These are phyloP conservation scores for Gallinago undulata DNA, from an alignment of 2,113 vertebrate species.

Conservation along the genomic window DNA sequence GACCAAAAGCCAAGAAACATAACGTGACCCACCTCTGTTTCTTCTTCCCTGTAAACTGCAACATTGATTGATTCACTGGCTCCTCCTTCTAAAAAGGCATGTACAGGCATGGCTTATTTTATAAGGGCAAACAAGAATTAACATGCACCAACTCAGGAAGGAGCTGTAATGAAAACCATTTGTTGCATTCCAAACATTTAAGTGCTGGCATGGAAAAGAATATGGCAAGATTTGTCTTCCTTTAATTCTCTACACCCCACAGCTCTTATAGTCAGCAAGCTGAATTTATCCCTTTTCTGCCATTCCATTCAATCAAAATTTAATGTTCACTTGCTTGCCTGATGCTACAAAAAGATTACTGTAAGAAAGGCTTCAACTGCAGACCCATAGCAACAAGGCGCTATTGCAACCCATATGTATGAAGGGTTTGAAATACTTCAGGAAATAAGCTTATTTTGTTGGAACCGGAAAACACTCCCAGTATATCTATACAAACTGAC, in stretches of 20 bases:
- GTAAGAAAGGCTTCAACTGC: neutral
- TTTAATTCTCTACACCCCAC: neutral
- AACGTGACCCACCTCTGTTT: neutral
- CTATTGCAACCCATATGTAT: neutral
- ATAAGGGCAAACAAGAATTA: conserved; percentile 33
- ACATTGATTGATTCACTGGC: neutral
- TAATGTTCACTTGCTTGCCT: neutral
- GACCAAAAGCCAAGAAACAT: neutral
- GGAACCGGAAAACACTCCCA: conserved; percentile 55
- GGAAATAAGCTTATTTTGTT: conserved; percentile 36
- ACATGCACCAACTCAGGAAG: conserved; percentile 1
- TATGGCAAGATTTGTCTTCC: neutral
- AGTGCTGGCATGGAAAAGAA: neutral
- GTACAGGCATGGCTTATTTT: neutral
- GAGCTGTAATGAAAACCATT: conserved; percentile 37
- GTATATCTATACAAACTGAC: conserved; percentile 31
- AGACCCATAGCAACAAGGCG: neutral
- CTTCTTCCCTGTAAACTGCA: neutral
- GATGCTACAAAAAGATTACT: neutral
- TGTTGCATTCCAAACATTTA: conserved; percentile 19
- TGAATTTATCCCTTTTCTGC: neutral
- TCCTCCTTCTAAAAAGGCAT: conserved; percentile 2
- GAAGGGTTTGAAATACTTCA: neutral
- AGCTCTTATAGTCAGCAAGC: neutral
- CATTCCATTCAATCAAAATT: neutral